phyloP scores from a whole-genome alignment of 2,113 vertebrate genomes.

The Donacobius atricapilla region DNA sequence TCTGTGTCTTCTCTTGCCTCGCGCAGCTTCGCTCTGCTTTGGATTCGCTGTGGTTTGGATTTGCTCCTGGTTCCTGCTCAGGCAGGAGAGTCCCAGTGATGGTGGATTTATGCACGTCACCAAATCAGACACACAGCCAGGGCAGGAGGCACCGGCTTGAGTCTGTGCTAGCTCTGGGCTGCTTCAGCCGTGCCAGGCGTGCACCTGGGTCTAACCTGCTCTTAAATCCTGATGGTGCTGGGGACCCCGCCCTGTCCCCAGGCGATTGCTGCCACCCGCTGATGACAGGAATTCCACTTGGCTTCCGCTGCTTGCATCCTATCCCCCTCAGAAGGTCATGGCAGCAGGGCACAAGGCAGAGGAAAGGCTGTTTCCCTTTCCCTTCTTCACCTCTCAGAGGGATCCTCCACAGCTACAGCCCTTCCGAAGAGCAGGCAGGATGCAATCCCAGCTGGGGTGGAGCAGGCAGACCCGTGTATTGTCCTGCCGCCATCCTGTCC shows the following conservation, averaged over 20 bases:
- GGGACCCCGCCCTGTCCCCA: not conserved
- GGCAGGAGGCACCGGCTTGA: not conserved
- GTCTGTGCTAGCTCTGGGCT: not conserved
- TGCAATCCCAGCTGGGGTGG: not conserved
- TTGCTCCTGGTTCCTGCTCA: not conserved
- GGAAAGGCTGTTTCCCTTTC: not conserved
- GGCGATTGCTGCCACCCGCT: not conserved
- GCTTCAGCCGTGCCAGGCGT: accelerated
- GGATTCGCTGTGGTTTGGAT: not conserved
- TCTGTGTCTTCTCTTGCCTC: not conserved
- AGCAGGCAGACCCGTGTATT: not conserved
- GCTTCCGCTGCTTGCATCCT: not conserved
- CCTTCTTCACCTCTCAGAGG: not conserved
- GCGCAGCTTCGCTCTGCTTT: accelerated
- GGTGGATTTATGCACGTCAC: not conserved
- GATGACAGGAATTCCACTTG: not conserved
- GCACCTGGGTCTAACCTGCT: not conserved
- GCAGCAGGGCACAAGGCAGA: not conserved
- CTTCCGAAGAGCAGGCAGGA: not conserved
- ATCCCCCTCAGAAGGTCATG: not conserved
- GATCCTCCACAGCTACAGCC: not conserved
- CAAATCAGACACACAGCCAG: not conserved
- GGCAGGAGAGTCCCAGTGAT: not conserved
- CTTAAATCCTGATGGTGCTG: not conserved
- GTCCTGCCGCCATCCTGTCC: not conserved